Evolutionary conservation across 2,888 invertebrate species (phyloP), one percentile per base, ranked within the genome.

Genomic region (Marasmarcha lunaedactyla): DNA sequence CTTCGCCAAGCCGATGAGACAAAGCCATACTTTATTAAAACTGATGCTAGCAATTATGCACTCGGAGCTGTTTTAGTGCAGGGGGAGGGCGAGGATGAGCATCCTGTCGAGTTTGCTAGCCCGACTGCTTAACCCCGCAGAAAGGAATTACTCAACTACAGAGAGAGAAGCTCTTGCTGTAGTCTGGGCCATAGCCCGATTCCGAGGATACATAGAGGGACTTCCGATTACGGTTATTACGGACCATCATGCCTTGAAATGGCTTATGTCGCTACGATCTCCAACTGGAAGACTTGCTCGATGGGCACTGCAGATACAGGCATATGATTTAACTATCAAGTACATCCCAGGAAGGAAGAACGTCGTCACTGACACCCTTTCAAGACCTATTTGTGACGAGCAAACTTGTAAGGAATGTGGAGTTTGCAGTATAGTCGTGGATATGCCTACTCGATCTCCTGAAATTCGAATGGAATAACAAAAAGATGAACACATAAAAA

Each of bases 221-320:
- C n/a, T n/a, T n/a, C n/a, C n/a, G n/a, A n/a, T n/a, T n/a, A n/a
- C n/a, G n/a, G n/a, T n/a, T n/a, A n/a, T n/a, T n/a, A n/a, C n/a
- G n/a, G n/a, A n/a, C n/a, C n/a, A n/a, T n/a, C n/a, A n/a, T n/a
- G n/a, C n/a, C n/a, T n/a, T n/a, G n/a, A n/a, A n/a, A 13, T 46
- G 42, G 44, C 38, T 46, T 11, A 39, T 66, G 47, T 47, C 49
- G 0, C 15, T 72, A 1, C 68, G 68, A 43, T 53, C 69, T 6
- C 62, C 65, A 1, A 52, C 59, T 4, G 69, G 70, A 15, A 42
- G 76, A 30, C 45, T 83, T 1, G 65, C 66, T 1, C 42, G 72
- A 14, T 79, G 76, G 77, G n/a, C n/a, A n/a, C n/a, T n/a, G n/a
- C n/a, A n/a, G n/a, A n/a, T n/a, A n/a, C n/a, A n/a, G n/a, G n/a